A percentile compares a stretch with the other conserved stretches of the same genome.
Conservation (phyloP, 2,113 vertebrate genomes). For the Cryptotis parvus region DNA sequence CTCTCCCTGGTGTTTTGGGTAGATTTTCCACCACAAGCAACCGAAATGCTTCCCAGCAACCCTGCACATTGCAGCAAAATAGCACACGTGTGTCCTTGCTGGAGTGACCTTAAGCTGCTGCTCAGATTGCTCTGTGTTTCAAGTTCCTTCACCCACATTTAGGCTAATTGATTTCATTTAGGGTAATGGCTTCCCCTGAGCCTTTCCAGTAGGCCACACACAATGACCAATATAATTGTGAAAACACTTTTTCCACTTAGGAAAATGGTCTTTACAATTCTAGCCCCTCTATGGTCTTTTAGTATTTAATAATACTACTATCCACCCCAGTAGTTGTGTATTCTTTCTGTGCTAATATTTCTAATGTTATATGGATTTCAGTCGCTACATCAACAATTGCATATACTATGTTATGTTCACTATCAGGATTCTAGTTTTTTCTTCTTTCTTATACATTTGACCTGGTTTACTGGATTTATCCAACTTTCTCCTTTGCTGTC, state of each 20-base stretch:
- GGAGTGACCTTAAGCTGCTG: no score
- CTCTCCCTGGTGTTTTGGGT: neutral
- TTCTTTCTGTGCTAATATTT: no score
- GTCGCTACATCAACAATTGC: no score
- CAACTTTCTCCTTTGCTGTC: neutral
- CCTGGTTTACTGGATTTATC: no score
- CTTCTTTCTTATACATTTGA: no score
- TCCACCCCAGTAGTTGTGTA: no score
- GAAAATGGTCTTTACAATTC: neutral
- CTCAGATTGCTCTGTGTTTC: no score
- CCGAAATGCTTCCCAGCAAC: neutral
- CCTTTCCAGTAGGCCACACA: neutral
- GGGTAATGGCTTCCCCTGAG: neutral
- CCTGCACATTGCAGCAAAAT: neutral
- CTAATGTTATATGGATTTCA: no score
- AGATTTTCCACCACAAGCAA: neutral
- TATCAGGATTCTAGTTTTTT: no score
- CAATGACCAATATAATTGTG: neutral
- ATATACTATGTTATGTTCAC: no score
- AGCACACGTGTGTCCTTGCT: neutral
- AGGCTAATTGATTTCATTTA: neutral
- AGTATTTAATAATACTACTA: conserved; percentile 6
- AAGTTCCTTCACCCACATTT: neutral
- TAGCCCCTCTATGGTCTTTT: neutral
- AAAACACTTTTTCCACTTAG: neutral